Evolutionary conservation across 2,888 invertebrate species (phyloP), one percentile per base, ranked within the genome.

Genomic region (Callyntrura sp.): DNA sequence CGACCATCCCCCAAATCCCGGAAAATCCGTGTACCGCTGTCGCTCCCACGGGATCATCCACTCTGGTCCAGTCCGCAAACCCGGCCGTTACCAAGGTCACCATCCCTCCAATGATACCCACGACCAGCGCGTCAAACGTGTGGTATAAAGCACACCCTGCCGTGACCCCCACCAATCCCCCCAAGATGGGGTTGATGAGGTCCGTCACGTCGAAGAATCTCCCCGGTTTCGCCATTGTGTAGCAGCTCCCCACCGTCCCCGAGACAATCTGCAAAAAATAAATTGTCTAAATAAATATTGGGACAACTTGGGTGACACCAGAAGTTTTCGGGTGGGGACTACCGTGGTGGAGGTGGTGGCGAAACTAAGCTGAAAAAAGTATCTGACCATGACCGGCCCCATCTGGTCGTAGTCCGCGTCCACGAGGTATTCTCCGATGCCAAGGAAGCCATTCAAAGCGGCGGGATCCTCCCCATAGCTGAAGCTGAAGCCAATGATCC

Each of bases 21-120:
- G 93, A 93, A 94, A 95, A 82, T 93, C 94, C 92, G 90, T 93
- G 48, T 8, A 82, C 68, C 17, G 83, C 12, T 0, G 65, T 96
- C 0, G 98, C 98, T 0, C 98, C 98, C 0, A 98, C 98, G 0
- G 98, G 98, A 94, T 98, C 98, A 94, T 98, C 98, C 0, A 98
- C 96, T 12, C 96, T 96, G 91, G 97, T 94, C 94, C 95, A 96
- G 94, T 98, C 98, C 91, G 98, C 96, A 8, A 98, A 93, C 0
- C 97, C 97, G 94, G 97, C 96, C 0, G 96, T 95, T 0, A 95
- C 93, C 25, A 97, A 96, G 0, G 97, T 96, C 35, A 98, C 95
- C 3, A 96, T 94, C 0, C 96, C 97, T 0, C 98, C 98, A 11
- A 98, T 95, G 62, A 96, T 95, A 0, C 98, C 98, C 65, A 98